These are phyloP conservation scores for Anthophora plumipes DNA, from an alignment of 2,888 invertebrate species.

Conservation along the genomic window DNA sequence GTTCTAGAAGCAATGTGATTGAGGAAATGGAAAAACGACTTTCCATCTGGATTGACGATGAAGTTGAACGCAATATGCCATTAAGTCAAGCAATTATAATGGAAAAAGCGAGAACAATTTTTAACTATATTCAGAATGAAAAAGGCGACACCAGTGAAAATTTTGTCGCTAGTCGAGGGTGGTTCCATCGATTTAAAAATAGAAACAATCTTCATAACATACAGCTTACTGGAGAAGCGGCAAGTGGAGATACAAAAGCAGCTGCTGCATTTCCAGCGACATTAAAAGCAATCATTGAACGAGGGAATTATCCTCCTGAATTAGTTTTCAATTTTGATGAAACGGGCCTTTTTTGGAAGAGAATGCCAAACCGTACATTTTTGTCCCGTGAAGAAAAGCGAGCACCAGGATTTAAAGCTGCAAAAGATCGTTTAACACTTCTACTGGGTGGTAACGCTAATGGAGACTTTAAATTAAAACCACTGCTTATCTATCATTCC, in stretches of 20 bases:
- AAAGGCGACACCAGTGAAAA: conserved; percentile 40
- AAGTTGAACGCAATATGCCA: conserved; percentile 53
- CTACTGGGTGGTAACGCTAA: conserved; percentile 48
- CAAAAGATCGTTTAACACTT: conserved; percentile 58
- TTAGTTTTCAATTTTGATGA: conserved; percentile 62
- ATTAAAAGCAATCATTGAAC: conserved; percentile 59
- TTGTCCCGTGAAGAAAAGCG: conserved; percentile 45
- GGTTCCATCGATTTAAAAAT: conserved; percentile 58
- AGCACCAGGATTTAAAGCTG: conserved; percentile 53
- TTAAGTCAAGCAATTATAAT: conserved; percentile 52
- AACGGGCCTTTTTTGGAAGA: conserved; percentile 65
- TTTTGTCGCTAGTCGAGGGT: conserved; percentile 61
- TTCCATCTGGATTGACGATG: conserved; percentile 52
- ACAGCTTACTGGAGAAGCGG: conserved; percentile 57
- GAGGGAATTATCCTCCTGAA: conserved; percentile 48
- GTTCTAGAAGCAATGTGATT: conserved; percentile 45
- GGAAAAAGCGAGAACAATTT: conserved; percentile 50
- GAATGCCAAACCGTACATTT: conserved; percentile 60
- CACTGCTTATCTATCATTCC: conserved; percentile 55
- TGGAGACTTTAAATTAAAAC: conserved; percentile 55
- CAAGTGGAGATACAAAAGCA: conserved; percentile 54
- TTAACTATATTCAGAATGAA: conserved; percentile 43
- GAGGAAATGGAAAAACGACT: conserved; percentile 55
- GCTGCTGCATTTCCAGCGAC: conserved; percentile 50
- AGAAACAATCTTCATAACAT: conserved; percentile 52